Evolutionary conservation across 2,888 invertebrate species (phyloP), one percentile per base, ranked within the genome.

Genomic region (Stegana nigrithorax): DNA sequence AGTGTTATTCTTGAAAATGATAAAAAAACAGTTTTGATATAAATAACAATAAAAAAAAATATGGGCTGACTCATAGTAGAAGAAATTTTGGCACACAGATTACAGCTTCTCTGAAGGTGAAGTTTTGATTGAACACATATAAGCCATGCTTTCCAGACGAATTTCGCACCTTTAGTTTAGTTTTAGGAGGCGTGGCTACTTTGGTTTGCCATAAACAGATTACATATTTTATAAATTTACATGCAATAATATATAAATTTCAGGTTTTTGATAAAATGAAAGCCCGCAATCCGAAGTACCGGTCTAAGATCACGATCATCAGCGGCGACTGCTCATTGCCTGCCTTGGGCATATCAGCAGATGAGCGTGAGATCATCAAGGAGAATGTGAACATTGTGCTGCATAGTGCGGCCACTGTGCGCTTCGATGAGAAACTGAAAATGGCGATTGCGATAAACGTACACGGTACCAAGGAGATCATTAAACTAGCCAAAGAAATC

Each of bases 361-460:
- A 75, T 32, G 86, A 87, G 67, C 81, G 85, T 23, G 81, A 80
- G 57, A 70, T 80, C n/a, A 72, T 87, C 29, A 78, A 75, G 66
- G 81, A 85, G 63, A 84, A 84, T 64, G 82, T 83, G 21, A 88
- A 91, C 75, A 87, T 91, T 69, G 88, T 91, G 1, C 93, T 98
- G 84, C 96, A 98, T 81, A 94, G 93, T 10, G 97, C 97, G 0
- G 98, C 97, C 1, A 97, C 97, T 0, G 94, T 98, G 6, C 78
- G 85, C 4, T 93, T 93, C 78, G 91, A 93, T 83, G 93, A 93
- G 81, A 89, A 89, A 57, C 86, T 93, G n/a, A 89, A 89, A 85
- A 84, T 89, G 59, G 91, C 93, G 1, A 88, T 91, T 57, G 89
- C 89, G 71, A 91, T 92, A 84, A 93, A 93, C 85, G 89, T 93